A percentile compares a stretch with the other conserved stretches of the same genome.
These are phyloP conservation scores for Drosophila nasuta DNA, from an alignment of 1,140 invertebrate genomes.

Conservation along the genomic window DNA sequence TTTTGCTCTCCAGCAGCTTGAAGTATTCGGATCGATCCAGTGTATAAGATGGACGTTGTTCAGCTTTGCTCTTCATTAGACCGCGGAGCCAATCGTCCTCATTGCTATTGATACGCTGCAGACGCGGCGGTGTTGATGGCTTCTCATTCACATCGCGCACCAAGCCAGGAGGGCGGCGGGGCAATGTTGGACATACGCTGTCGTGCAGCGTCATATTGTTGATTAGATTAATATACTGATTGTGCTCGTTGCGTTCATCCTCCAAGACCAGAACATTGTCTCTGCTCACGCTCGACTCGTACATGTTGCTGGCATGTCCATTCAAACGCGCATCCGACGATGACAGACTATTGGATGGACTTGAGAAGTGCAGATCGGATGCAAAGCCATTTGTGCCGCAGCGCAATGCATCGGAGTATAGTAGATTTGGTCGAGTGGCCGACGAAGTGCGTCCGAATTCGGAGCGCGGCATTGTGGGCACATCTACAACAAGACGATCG, in stretches of 20 bases:
- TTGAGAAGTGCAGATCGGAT: constrained; percentile 24
- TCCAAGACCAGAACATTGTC: constrained; percentile 40
- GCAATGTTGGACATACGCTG: neutral
- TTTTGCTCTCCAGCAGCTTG: constrained; percentile 14
- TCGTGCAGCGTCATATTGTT: constrained; percentile 38
- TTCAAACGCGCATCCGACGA: constrained; percentile 41
- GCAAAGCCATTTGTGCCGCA: constrained; percentile 54
- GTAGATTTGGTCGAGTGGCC: constrained; percentile 22
- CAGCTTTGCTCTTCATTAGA: constrained; percentile 1
- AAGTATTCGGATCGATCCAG: constrained; percentile 22
- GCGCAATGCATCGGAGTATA: constrained; percentile 64
- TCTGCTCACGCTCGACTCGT: constrained; percentile 7
- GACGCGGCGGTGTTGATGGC: neutral
- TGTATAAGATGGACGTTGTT: neutral
- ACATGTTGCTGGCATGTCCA: constrained; percentile 21
- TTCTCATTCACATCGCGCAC: constrained; percentile 10
- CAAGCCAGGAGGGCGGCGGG: neutral
- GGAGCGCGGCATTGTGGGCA: neutral
- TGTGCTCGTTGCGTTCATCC: constrained; percentile 51
- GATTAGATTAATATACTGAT: constrained; percentile 54
- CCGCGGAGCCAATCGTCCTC: constrained; percentile 21
- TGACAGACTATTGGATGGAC: constrained; percentile 35
- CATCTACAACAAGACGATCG: constrained; percentile 15
- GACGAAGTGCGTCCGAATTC: constrained; percentile 8
- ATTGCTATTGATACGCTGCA: constrained; percentile 18